Percentiles rank a stretch among this genome's conserved stretches.
Conservation (phyloP, 2,888 invertebrate genomes). For the Fragum fragum region DNA sequence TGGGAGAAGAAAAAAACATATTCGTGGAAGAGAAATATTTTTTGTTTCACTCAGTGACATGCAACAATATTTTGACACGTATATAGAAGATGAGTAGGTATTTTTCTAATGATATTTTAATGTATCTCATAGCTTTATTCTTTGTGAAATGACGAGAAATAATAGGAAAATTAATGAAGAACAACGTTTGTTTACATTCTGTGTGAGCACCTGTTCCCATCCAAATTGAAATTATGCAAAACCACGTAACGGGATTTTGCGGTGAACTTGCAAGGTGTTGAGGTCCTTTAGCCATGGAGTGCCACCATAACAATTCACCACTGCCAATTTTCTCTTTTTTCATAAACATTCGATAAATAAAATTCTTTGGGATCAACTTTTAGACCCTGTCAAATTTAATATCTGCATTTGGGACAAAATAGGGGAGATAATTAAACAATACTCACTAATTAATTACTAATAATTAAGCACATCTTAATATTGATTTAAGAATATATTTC, state of each 20-base stretch:
- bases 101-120: not conserved
- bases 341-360: too few relatives aligned
- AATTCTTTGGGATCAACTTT: too few relatives aligned
- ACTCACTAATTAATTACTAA: not conserved
- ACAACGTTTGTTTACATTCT: conserved; percentile 55
- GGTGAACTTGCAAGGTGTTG: conserved; percentile 15
- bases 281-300: not conserved
- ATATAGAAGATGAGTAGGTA: not conserved
- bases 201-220: conserved; percentile 61
- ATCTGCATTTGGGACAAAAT: conserved; percentile 14
- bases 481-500: too few relatives aligned
- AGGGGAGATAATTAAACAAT: conserved; percentile 5
- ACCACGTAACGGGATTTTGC: conserved; percentile 46
- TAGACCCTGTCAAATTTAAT: too few relatives aligned
- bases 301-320: too few relatives aligned
- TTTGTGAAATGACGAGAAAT: too few relatives aligned
- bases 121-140: too few relatives aligned
- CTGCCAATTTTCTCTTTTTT: too few relatives aligned
- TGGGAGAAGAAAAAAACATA: conserved; percentile 7
- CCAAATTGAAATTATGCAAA: conserved; percentile 64
- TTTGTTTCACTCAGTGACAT: not conserved
- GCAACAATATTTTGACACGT: not conserved
- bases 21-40: conserved; percentile 13
- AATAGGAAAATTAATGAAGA: not conserved
- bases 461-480: too few relatives aligned